Percentiles rank a stretch among this genome's conserved stretches.
These are phyloP conservation scores for Promerops cafer DNA, from an alignment of 2,113 vertebrate species.

Conservation along the genomic window DNA sequence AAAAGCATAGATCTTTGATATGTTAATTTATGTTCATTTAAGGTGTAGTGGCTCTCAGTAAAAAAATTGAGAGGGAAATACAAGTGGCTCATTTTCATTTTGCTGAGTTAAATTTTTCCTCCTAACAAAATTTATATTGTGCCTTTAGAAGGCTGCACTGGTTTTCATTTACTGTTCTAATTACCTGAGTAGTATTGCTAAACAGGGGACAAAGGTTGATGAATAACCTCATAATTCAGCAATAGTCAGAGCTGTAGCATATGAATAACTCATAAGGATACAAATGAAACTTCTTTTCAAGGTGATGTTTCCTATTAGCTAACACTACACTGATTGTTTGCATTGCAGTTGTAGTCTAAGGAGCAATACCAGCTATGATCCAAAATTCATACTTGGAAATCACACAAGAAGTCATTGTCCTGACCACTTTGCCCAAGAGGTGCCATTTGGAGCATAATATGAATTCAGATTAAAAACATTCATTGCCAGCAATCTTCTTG, in stretches of 20 bases:
- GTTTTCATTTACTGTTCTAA: neutral
- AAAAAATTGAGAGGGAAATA: neutral
- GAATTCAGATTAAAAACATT: neutral
- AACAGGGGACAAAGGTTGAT: neutral
- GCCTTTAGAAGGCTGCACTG: neutral
- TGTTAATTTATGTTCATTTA: neutral
- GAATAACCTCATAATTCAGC: neutral
- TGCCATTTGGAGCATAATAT: neutral
- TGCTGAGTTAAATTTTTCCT: neutral
- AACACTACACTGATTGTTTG: neutral
- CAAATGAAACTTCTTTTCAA: neutral
- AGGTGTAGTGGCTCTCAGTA: neutral
- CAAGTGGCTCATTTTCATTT: neutral
- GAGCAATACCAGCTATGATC: neutral
- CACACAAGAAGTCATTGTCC: neutral
- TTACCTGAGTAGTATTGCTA: neutral
- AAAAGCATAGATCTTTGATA: neutral
- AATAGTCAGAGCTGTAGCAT: neutral
- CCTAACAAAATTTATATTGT: neutral
- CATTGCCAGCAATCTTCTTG: neutral
- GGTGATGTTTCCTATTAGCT: neutral
- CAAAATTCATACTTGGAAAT: neutral
- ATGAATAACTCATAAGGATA: neutral
- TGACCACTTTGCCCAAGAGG: neutral
- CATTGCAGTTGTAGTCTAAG: neutral